Percentiles rank a stretch among this genome's conserved stretches.
Evolutionary conservation across 1,140 invertebrate genomes (phyloP).

Genomic region (Drosophila miranda): DNA sequence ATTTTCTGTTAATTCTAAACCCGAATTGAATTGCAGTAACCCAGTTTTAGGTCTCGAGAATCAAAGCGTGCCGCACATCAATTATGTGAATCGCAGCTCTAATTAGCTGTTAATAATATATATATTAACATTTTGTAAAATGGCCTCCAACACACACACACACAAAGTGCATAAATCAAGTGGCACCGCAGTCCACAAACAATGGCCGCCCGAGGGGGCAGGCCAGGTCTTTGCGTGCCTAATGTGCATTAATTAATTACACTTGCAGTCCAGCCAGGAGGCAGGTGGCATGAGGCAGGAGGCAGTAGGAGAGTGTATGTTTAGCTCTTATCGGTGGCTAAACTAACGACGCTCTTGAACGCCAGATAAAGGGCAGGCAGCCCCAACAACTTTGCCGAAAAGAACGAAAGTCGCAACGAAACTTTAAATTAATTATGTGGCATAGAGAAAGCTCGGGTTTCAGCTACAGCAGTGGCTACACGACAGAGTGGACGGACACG

Average conservation of each 20-base stretch:
- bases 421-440: slow-evolving; percentile 71
- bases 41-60: neutral
- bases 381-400: slow-evolving; percentile 50
- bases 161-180: slow-evolving; percentile 75
- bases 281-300: no score
- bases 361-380: slow-evolving; percentile 49
- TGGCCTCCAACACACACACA: slow-evolving; percentile 23
- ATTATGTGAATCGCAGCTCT: slow-evolving; percentile 59
- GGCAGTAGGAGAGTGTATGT: neutral
- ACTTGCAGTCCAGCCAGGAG: neutral
- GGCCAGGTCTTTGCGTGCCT: slow-evolving; percentile 55
- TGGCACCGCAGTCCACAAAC: slow-evolving; percentile 41
- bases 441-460: neutral
- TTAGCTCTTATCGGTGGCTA: slow-evolving; percentile 62
- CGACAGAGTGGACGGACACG: no score
- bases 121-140: slow-evolving; percentile 70
- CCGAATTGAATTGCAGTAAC: slow-evolving; percentile 35
- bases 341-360: slow-evolving; percentile 60
- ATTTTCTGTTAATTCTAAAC: slow-evolving; percentile 35
- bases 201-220: slow-evolving; percentile 26
- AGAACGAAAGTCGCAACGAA: slow-evolving; percentile 23
- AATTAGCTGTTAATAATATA: slow-evolving; percentile 80
- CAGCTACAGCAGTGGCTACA: no score
- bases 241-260: slow-evolving; percentile 77
- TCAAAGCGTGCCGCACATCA: slow-evolving; percentile 33